Conservation (phyloP, 2,113 vertebrate species). For the Mus spicilegus region DNA sequence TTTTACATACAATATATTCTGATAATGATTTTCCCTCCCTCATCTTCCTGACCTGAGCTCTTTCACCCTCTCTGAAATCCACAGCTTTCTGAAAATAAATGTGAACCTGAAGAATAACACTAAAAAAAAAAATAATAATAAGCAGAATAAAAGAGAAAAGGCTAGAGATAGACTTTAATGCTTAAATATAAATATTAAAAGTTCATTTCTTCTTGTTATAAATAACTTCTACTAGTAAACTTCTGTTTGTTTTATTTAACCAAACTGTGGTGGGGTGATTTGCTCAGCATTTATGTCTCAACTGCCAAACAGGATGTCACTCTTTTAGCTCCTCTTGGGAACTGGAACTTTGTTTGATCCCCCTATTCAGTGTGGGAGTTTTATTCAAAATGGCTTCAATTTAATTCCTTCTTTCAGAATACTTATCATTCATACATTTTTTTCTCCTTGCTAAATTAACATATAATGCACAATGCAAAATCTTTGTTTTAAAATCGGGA, state of each 20-base stretch:
- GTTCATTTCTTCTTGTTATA: background rate
- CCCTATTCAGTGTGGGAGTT: background rate
- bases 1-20: background rate
- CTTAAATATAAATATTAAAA: background rate
- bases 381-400: background rate
- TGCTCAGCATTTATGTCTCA: background rate
- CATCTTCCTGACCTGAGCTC: background rate
- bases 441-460: background rate
- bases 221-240: background rate
- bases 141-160: background rate
- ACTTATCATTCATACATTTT: background rate
- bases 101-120: background rate
- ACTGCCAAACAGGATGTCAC: background rate
- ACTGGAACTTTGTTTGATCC: background rate
- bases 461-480: background rate
- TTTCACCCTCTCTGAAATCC: background rate
- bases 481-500: background rate
- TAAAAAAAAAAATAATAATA: background rate
- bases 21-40: background rate
- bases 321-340: background rate
- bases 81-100: background rate
- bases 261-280: background rate
- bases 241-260: background rate
- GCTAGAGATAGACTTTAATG: accelerated
- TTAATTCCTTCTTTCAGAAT: background rate